Evolutionary conservation across 2,888 invertebrate species (phyloP).

Genomic region (Orthosia cruda): DNA sequence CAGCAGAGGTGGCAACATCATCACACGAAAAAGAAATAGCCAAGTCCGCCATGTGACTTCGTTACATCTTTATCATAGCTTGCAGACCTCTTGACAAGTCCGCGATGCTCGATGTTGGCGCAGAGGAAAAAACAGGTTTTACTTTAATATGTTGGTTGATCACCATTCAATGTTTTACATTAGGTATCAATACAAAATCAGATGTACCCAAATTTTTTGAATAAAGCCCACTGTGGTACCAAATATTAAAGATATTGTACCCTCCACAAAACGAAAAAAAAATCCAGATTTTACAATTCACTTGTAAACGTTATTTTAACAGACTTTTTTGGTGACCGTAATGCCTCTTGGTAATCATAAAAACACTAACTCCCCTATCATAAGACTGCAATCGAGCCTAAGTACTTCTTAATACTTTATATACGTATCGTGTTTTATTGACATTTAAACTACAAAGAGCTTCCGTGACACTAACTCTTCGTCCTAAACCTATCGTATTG

Average conservation of each 20-base stretch:
- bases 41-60: no score
- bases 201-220: no score
- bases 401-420: not conserved
- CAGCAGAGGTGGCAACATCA: no score
- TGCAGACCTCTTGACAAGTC: not conserved
- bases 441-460: slow-evolving; percentile 13
- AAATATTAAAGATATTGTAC: no score
- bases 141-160: no score
- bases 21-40: no score
- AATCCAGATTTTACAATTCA: not conserved
- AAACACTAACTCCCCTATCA: not conserved
- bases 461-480: slow-evolving; percentile 8
- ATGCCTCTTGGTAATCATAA: no score
- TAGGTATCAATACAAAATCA: no score
- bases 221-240: not conserved
- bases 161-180: no score
- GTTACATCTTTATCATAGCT: not conserved
- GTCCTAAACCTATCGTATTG: not conserved
- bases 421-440: slow-evolving; percentile 3
- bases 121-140: no score
- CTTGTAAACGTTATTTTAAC: no score
- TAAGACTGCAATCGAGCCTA: slow-evolving; percentile 6
- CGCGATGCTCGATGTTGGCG: not conserved
- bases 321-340: not conserved
- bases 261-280: not conserved